Percentiles rank a stretch among this genome's conserved stretches.
Evolutionary conservation across 2,888 invertebrate species (phyloP).

Genomic region (Diloba caeruleocephala): DNA sequence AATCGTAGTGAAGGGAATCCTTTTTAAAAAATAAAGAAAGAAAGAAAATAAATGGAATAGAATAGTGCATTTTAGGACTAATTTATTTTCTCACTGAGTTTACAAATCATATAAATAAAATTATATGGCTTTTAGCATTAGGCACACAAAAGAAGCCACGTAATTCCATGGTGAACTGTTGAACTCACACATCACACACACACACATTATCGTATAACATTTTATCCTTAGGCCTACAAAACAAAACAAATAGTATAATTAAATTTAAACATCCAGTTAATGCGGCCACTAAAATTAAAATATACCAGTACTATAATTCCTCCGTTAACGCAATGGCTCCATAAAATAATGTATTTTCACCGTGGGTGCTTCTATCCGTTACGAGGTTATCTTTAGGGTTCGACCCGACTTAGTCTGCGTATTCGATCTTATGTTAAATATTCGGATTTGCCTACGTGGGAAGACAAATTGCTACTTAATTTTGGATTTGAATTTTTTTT

Average conservation of each 20-base stretch:
- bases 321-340: constrained; percentile 10
- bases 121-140: too few species aligned
- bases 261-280: constrained; percentile 17
- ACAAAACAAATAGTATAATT: constrained; percentile 16
- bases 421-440: constrained; percentile 51
- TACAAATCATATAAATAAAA: too few species aligned
- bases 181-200: too few species aligned
- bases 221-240: constrained; percentile 3
- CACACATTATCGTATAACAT: too few species aligned
- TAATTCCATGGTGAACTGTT: too few species aligned
- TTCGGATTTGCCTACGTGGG: constrained; percentile 39
- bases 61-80: too few species aligned
- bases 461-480: constrained; percentile 53
- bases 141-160: too few species aligned
- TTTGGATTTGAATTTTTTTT: constrained; percentile 42
- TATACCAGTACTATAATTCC: constrained; percentile 13
- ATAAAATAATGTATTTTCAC: constrained; percentile 45
- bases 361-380: constrained; percentile 19
- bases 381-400: constrained; percentile 37
- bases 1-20: too few species aligned
- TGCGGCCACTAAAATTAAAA: too few species aligned
- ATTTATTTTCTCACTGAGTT: too few species aligned
- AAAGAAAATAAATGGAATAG: too few species aligned
- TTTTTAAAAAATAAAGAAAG: too few species aligned
- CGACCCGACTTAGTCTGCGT: constrained; percentile 34